These are phyloP conservation scores for Siniperca knerii DNA, from an alignment of 2,113 vertebrate species.

Conservation along the genomic window DNA sequence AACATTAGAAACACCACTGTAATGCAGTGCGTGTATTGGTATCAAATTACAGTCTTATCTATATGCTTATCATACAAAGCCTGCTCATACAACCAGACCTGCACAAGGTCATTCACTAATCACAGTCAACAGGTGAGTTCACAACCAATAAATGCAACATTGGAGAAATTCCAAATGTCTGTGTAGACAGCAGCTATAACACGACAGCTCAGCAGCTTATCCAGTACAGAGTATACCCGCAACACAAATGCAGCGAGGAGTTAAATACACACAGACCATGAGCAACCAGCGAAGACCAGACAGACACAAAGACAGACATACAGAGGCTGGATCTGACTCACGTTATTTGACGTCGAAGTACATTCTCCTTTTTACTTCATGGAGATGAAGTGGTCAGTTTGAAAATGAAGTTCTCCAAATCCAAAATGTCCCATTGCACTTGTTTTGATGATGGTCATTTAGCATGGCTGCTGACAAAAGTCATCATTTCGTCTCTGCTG, in stretches of 20 bases:
- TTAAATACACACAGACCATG: not conserved
- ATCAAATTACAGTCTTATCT: not conserved
- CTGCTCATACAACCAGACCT: not conserved
- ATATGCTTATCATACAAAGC: not conserved
- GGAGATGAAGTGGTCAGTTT: not conserved
- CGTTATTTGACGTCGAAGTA: not conserved
- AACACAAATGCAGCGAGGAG: not conserved
- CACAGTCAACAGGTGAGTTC: not conserved
- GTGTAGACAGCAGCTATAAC: not conserved
- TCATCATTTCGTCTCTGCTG: not conserved
- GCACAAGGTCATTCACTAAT: not conserved
- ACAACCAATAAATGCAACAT: constrained; percentile 1
- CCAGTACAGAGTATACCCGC: not conserved
- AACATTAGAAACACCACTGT: not conserved
- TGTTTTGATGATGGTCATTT: not conserved
- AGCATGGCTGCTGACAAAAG: not conserved
- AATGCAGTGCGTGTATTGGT: not conserved
- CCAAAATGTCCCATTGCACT: not conserved
- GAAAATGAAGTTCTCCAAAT: not conserved
- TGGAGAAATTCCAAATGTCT: not conserved
- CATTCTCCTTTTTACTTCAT: too few relatives aligned
- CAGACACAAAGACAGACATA: not conserved
- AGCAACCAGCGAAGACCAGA: not conserved
- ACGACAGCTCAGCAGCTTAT: not conserved
- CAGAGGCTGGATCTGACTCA: not conserved